Evolutionary conservation across 1,140 invertebrate genomes (phyloP), one percentile per base, ranked within the genome.

Genomic region (Tetramorium simillimum): DNA sequence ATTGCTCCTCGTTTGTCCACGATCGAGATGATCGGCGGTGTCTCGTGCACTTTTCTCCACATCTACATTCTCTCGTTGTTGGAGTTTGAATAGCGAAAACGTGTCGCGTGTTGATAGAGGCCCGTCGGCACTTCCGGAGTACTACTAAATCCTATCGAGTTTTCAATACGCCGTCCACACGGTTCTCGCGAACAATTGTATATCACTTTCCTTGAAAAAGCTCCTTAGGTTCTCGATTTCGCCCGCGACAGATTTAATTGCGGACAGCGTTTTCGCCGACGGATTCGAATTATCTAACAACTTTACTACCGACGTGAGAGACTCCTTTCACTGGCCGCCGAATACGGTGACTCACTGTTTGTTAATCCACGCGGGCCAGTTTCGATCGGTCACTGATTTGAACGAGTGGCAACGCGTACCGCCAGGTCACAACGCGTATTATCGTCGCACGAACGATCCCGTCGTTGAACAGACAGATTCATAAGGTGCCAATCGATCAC

Each of bases 21-120:
- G n/a, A 12, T 40, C 33, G 28, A 43, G 24, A 6, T 73, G 14
- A 16, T 16, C 75, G 28, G 58, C 10, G 21, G 14, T 73, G 40
- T 65, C 24, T 24, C 10, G 33, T 43, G n/a, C 28, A n/a, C 72
- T 46, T 7, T 82, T 72, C 58, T 87, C 70, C 49, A 88, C 75
- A 70, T 89, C 63, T 80, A 88, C 56, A 88, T 88, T 60, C 40
- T 60, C 40, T 89, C 78, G 21, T 89, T 53, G 10, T 62, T 70
- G 56, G 21, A 58, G 18, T 63, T n/a, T 78, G 58, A 58, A 40
- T 21, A 24, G 56, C 40, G 10, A 56, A 53, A 63, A 46, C 16
- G 18, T 33, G 18, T 21, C 16, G 10, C 10, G 2, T 12, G 86
- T 90, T 90, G 85, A 65, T 37, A 33, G 53, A 43, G 21, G 33